Conservation (phyloP, 23 tunicate genomes). For the Trididemnum nubilum region DNA sequence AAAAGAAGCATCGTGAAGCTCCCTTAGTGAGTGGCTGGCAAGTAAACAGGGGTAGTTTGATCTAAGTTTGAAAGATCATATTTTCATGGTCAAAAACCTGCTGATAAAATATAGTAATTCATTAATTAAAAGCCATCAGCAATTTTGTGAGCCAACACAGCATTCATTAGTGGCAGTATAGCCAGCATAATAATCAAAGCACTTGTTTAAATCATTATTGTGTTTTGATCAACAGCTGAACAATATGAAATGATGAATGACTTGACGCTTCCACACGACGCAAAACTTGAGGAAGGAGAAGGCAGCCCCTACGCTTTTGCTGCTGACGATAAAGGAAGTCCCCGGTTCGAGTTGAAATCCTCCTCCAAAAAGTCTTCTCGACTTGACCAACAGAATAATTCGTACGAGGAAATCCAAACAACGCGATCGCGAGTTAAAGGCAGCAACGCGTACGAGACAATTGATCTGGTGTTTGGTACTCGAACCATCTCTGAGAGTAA, state of each 20-base stretch:
- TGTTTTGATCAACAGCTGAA: no score
- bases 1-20: no score
- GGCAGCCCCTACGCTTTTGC: neutral
- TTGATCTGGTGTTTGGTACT: conserved; percentile 5
- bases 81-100: no score
- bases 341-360: neutral
- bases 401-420: neutral
- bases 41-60: no score
- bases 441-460: neutral
- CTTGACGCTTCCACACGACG: conserved; percentile 4
- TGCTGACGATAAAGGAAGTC: neutral
- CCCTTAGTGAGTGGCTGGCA: no score
- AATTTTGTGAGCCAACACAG: no score
- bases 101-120: no score
- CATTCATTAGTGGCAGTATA: no score
- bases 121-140: no score
- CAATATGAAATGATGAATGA: conserved; percentile 13
- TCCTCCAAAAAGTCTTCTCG: neutral
- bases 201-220: no score
- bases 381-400: neutral
- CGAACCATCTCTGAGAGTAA: neutral
- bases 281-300: neutral
- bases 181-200: no score
- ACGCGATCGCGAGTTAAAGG: neutral
- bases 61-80: no score